Conservation (phyloP, 1,140 invertebrate species). For the Lasaia peninsularis region DNA sequence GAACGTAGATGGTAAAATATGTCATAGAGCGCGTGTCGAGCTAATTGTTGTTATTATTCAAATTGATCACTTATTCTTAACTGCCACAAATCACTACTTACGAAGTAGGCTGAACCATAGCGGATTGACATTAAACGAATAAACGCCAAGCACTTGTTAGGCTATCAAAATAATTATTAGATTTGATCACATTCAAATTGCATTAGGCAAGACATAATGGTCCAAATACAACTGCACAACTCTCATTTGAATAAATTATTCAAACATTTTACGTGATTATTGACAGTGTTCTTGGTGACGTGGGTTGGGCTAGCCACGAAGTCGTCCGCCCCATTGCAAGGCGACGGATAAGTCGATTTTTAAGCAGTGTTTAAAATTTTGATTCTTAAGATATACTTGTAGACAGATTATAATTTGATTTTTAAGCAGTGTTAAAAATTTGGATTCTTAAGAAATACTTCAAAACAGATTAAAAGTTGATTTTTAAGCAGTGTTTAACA, state of each 20-base stretch:
- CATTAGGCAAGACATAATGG: constrained; percentile 10
- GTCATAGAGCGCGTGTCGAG: constrained; percentile 10
- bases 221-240: background rate
- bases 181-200: constrained; percentile 1
- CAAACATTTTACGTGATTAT: constrained; percentile 1
- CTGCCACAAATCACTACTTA: constrained; percentile 13
- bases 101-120: constrained; percentile 1
- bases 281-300: background rate
- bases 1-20: background rate
- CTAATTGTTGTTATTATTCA: constrained; percentile 45
- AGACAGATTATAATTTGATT: too few relatives aligned
- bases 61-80: constrained; percentile 43
- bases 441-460: too few relatives aligned
- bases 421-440: too few relatives aligned
- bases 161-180: constrained; percentile 17
- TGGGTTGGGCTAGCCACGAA: constrained; percentile 2
- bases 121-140: constrained; percentile 16
- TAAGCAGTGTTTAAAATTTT: background rate
- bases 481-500: background rate
- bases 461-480: too few relatives aligned
- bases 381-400: too few relatives aligned
- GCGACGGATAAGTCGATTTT: background rate
- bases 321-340: background rate
- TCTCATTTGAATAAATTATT: constrained; percentile 7
- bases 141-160: constrained; percentile 13